A percentile compares a stretch with the other conserved stretches of the same genome.
Conservation (phyloP, 2,113 vertebrate species). For the Chlorodrepanis virens region DNA sequence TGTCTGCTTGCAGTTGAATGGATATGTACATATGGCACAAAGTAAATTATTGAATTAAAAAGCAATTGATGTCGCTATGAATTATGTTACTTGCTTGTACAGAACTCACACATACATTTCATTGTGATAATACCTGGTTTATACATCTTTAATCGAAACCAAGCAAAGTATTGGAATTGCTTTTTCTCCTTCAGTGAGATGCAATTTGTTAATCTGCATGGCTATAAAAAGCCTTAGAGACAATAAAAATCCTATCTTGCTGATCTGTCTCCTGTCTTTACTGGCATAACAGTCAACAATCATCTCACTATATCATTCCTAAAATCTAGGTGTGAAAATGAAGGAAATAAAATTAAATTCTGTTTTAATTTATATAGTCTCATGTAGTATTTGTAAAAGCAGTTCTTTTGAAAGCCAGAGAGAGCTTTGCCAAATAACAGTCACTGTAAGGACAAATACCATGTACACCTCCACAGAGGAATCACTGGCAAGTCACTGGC, state of each 20-base stretch:
- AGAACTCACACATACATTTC: not conserved
- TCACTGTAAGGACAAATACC: not conserved
- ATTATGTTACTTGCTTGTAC: slow-evolving; percentile 16
- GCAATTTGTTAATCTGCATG: not conserved
- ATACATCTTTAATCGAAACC: slow-evolving; percentile 31
- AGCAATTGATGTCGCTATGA: slow-evolving; percentile 29
- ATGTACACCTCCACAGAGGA: not conserved
- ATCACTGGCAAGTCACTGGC: fast-evolving
- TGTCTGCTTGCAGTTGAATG: slow-evolving; percentile 7
- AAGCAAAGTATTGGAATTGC: not conserved
- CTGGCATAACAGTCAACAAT: not conserved
- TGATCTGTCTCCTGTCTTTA: not conserved
- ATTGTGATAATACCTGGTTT: slow-evolving; percentile 41
- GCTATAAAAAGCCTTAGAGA: not conserved
- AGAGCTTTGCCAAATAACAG: not conserved
- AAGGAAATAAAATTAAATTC: not conserved
- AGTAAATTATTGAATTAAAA: slow-evolving; percentile 59
- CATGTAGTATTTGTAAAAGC: not conserved
- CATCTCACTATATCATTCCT: not conserved
- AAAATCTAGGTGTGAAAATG: slow-evolving; percentile 20
- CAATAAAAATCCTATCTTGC: not conserved
- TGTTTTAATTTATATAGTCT: not conserved
- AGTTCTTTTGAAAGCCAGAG: not conserved
- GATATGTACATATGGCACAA: not conserved
- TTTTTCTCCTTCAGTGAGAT: slow-evolving; percentile 10